phyloP scores from a whole-genome alignment of 2,888 invertebrate species.

The Dryobotodes eremita region DNA sequence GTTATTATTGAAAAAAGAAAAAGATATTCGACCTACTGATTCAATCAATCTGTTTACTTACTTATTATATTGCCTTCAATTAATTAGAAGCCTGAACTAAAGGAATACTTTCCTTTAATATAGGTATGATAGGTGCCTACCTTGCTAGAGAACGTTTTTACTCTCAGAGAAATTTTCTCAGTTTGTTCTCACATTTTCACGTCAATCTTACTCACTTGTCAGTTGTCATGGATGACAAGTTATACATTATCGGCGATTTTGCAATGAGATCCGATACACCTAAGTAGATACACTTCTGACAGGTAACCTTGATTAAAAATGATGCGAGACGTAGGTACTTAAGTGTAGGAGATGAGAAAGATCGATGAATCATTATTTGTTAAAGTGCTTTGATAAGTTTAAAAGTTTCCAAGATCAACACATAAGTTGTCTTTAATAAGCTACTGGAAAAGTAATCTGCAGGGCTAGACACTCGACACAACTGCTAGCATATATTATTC shows the following conservation, averaged over 20 bases:
- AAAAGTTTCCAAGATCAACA: conserved; percentile 22
- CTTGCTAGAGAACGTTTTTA: background rate
- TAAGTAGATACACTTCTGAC: background rate
- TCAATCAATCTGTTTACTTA: background rate
- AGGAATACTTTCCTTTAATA: background rate
- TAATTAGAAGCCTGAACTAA: background rate
- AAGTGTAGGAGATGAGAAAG: background rate
- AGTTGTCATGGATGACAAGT: conserved; percentile 49
- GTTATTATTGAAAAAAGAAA: background rate
- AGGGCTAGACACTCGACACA: conserved; percentile 16
- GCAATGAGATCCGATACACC: conserved; percentile 7
- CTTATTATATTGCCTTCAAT: background rate
- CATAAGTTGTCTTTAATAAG: conserved; percentile 3
- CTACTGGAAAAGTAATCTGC: conserved; percentile 35
- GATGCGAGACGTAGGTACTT: background rate
- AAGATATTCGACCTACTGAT: background rate
- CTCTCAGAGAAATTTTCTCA: conserved; percentile 10
- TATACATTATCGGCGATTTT: conserved; percentile 30
- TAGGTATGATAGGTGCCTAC: background rate
- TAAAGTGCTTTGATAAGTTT: conserved; percentile 13
- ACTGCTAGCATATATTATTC: conserved; percentile 45
- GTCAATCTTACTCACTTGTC: conserved; percentile 36
- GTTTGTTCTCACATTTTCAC: conserved; percentile 28
- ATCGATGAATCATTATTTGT: background rate
- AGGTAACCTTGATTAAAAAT: background rate